phyloP scores from a whole-genome alignment of 2,113 vertebrate genomes.

The Melanerpes aurifrons region DNA sequence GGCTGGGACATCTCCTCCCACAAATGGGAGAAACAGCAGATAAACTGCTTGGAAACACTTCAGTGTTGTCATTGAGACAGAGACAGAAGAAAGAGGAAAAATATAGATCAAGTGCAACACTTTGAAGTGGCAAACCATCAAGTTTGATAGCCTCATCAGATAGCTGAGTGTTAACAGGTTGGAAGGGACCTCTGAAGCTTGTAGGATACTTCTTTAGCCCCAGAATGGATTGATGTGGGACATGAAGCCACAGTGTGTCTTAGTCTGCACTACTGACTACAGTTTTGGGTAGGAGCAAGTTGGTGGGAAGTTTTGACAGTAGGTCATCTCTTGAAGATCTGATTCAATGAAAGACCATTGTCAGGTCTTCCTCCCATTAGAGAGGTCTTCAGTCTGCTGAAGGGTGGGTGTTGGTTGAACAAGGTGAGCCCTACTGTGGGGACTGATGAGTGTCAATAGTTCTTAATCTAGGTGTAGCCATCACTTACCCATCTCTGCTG shows the following conservation, averaged over 20 bases:
- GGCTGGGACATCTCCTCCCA: background rate
- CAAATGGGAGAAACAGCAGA: background rate
- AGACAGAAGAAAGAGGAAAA: background rate
- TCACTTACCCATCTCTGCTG: background rate
- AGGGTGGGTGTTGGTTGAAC: background rate
- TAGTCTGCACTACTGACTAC: accelerated
- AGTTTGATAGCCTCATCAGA: background rate
- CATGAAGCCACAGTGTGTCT: accelerated
- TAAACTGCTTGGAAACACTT: background rate
- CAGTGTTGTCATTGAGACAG: background rate
- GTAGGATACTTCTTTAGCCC: background rate
- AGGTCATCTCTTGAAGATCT: too few species aligned
- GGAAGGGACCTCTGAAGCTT: background rate
- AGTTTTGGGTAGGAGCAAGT: background rate
- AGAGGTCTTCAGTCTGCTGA: background rate
- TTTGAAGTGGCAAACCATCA: background rate
- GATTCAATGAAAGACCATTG: background rate
- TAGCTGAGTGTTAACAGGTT: background rate
- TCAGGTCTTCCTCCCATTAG: too few species aligned
- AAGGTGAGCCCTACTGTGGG: background rate
- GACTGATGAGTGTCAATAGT: background rate
- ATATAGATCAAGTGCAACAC: background rate
- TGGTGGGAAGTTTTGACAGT: background rate
- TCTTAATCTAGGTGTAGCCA: background rate
- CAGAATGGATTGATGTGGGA: background rate